Base-by-base conservation (phyloP, 1,140 invertebrate genomes). In the Drosophila obscura region DNA sequence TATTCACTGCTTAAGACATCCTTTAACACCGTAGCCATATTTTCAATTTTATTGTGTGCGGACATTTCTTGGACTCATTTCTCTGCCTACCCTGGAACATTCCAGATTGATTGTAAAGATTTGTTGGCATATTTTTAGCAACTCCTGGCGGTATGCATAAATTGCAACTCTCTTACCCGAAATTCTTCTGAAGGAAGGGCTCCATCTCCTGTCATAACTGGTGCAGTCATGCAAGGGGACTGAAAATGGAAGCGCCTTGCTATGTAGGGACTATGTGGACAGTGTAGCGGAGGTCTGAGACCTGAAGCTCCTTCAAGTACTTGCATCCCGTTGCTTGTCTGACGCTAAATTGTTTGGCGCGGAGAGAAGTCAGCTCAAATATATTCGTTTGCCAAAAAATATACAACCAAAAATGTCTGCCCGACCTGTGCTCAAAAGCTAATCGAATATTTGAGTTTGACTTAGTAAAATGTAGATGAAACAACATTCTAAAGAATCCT, bases 31-130 rank as follows among this genome's bases (percentile, higher is more conserved):
- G 3, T 46, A 16, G 16, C 15, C 7, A 49, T 26, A 44, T 43
- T 56, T 44, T 11, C 35, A 44, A 56, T 55, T 44, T 55, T 55
- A 56, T 26, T 15, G 28, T 19, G 15, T 16, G 5, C 24, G 16
- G 28, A 16, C 44, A 19, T 19, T 4, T 35, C 9, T 11, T 0
- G 9, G 1, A 39, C 19, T 2, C 43, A 15, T n/a, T 45, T 57
- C 7, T 24, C 11, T 28, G 8, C 22, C 9, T n/a, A 22, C 22
- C 15, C 1, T 19, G 19, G 1, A 19, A 35, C 15, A 63, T 56
- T 73, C 15, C 24, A 59, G 52, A 74, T 53, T 74, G 62, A 53
- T 63, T 53, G 13, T 55, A 2, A 9, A 63, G 28, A 55, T 65
- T 67, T 39, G 16, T 48, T 49, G 39, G 35, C 15, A 59, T 68